Evolutionary conservation across 2,888 invertebrate genomes (phyloP), one percentile per base, ranked within the genome.

Genomic region (Latheticus oryzae): DNA sequence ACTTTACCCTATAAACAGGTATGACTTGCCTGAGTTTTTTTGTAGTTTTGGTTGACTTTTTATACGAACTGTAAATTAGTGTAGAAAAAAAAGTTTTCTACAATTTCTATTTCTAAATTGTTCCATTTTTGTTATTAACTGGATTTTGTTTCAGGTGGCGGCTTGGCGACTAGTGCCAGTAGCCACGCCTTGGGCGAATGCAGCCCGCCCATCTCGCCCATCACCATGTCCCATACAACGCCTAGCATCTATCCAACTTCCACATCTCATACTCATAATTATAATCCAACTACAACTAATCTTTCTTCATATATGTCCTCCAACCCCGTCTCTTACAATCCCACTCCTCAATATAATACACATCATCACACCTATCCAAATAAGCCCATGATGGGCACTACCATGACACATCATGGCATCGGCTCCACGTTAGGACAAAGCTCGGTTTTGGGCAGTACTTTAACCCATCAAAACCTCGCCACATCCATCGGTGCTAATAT

Each of bases 101-200:
- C 9, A 5, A 2, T 26, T 26, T 7, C 2, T 7, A 7, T 26
- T 26, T 26, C n/a, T 26, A 26, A 9, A 4, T 7, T 7, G n/a
- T 21, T 21, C 21, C 21, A 21, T 3, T 5, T 21, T 21, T 21
- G 21, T 21, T 21, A 5, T 5, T 26, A n/a, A n/a, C n/a, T n/a
- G n/a, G n/a, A n/a, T n/a, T n/a, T 47, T 58, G 53, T 72, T 70
- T 15, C 67, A 76, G 74, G 73, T 35, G 63, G 78, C 78, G 84
- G 84, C 70, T 83, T 87, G 74, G 84, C 87, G 71, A 82, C 86
- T 62, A 88, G 87, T 73, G 85, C 87, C 62, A 88, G 87, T 67
- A 88, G 85, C 72, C 88, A 88, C 80, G 87, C 85, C 58, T 78
- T 87, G 65, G 85, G 87, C 67, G 87, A 87, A 65, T 85, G 81